Evolutionary conservation across 2,113 vertebrate genomes (phyloP), one percentile per base, ranked within the genome.

Genomic region (Myocastor coypus): DNA sequence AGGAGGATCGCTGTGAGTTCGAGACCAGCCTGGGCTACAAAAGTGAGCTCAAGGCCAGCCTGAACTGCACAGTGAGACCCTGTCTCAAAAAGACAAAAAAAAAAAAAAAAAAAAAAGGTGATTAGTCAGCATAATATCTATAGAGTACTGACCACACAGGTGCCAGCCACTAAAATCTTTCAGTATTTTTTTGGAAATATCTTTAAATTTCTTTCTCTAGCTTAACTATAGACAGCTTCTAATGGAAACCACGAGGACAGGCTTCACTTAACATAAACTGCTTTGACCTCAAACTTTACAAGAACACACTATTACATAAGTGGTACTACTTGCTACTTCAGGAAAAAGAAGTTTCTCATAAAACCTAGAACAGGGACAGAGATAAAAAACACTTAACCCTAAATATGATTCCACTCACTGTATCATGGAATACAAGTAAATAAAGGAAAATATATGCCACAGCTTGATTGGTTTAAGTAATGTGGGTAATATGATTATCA

Each of bases 361-460:
- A 77, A 69, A 75, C 57, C 86, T 95, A 57, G 17, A 95, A 83
- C 1, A 64, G 63, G 66, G 37, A n/a, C n/a, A 73, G 46, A 80
- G 4, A 82, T 75, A 91, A 92, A 34, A 89, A 20, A 46, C 12
- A 59, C 5, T 78, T 73, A 86, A n/a, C 8, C 66, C 75, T 91
- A 42, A 94, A 91, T 52, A 5, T 37, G 73, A 87, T 93, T 89
- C 92, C 0, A 52, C 17, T 82, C 28, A 84, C 12, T 63, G 57
- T 13, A 83, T 86, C 73, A 81, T 1, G 42, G 42, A 91, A 81
- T 85, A 83, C 57, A 89, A 69, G 71, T 30, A 90, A 94, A 89
- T 30, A 90, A 94, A 89, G 57, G 5, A 90, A 84, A 94, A 68
- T 64, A n/a, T 37, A 80, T 80, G 93, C 95, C 24, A 73, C 40